Conservation (phyloP, 1,140 invertebrate genomes). For the Drosophila bocqueti region DNA sequence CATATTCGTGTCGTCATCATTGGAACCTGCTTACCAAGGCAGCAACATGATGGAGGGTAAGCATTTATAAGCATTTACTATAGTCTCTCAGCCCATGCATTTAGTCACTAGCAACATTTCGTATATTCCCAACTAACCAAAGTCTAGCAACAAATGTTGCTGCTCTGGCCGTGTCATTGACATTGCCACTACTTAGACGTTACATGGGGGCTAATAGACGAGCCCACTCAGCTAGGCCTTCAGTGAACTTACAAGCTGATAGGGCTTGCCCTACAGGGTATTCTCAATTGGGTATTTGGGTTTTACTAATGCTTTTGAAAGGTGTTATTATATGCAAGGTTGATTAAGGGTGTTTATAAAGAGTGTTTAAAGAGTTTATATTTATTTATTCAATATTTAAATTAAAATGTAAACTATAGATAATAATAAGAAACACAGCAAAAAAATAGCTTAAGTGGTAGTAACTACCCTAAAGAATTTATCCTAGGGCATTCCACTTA, state of each 20-base stretch:
- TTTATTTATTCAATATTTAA: too few relatives aligned
- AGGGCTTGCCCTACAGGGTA: not conserved
- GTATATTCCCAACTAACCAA: not conserved
- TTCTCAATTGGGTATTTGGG: not conserved
- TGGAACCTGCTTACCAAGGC: slow-evolving; percentile 70
- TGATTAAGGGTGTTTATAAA: too few relatives aligned
- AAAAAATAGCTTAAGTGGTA: too few relatives aligned
- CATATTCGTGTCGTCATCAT: slow-evolving; percentile 58
- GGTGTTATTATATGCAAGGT: too few relatives aligned
- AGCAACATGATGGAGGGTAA: slow-evolving; percentile 77
- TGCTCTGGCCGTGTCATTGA: slow-evolving; percentile 45
- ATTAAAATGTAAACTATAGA: too few relatives aligned
- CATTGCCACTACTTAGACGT: slow-evolving; percentile 11
- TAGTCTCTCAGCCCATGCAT: not conserved
- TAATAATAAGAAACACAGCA: too few relatives aligned
- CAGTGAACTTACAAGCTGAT: slow-evolving; percentile 6
- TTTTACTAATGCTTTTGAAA: not conserved
- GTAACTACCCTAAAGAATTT: not conserved
- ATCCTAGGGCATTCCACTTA: not conserved
- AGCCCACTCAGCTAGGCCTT: slow-evolving; percentile 22
- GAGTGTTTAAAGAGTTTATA: too few relatives aligned
- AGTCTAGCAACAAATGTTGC: slow-evolving; percentile 27
- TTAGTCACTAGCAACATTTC: slow-evolving; percentile 24
- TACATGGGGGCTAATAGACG: slow-evolving; percentile 10
- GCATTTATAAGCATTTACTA: slow-evolving; percentile 1